Evolutionary conservation across 2,797 vertebrate genomes (phyloP), one percentile per base, ranked within the genome.

Genomic region (Rhynchotus rufescens): DNA sequence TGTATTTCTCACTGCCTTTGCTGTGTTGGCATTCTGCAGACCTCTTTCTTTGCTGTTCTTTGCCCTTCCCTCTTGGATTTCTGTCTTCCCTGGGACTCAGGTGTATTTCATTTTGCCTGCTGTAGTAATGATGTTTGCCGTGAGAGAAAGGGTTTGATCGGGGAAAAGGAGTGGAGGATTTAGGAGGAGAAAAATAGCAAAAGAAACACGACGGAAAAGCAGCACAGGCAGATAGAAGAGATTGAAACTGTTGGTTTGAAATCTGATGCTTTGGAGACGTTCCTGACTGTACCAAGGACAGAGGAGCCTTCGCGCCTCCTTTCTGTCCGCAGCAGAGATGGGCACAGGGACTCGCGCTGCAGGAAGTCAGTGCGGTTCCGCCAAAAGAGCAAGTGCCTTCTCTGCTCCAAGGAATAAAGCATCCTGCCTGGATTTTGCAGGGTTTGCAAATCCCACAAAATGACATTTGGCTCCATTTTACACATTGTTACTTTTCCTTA

Each of bases 1-100:
- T 94, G 65, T 95, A 85, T 97, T 97, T 96, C 96, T 93, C 38
- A 1, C 91, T 93, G 96, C 83, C 96, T 89, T 84, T 96, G 96
- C 89, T 91, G 84, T 38, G 62, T 64, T 80, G 93, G 93, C 90
- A 92, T 92, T 93, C 92, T 93, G 90, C 62, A 95, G 84, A 83
- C 59, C 85, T 94, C 79, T 69, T 93, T 88, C 84, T 88, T 94
- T 90, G 80, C 80, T 83, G 26, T 79, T 85, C 88, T 89, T 88
- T 94, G 80, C 47, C 88, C 86, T 95, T 93, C 61, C 94, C 95
- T 95, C 82, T 65, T 81, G 86, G 87, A 85, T 95, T 95, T 95
- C 93, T 78, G 28, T 91, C 90, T 95, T 89, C 84, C 11, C 54
- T 65, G 83, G 85, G 85, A 61, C 80, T 61, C 78, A 86, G 60